Conservation (phyloP, 2,113 vertebrate species). For the Eolophus roseicapilla region DNA sequence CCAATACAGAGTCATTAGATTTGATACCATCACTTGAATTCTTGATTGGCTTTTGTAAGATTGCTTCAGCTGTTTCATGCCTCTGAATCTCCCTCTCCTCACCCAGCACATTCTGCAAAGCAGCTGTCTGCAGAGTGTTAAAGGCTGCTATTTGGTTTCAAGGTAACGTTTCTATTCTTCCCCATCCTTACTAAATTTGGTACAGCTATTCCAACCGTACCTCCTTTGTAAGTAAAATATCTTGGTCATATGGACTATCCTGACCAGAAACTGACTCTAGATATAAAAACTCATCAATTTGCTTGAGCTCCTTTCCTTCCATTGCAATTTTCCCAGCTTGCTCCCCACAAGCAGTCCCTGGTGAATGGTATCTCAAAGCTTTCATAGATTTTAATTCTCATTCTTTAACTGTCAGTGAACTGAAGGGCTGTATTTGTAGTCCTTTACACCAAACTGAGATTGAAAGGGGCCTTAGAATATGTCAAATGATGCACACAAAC, state of each 20-base stretch:
- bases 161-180: background rate
- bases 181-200: background rate
- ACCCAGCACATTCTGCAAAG: background rate
- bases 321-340: background rate
- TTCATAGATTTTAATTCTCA: background rate
- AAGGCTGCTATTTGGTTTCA: background rate
- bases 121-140: background rate
- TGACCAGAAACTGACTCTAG: background rate
- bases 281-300: background rate
- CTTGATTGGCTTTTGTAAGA: background rate
- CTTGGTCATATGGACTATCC: background rate
- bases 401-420: background rate
- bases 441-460: background rate
- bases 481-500: background rate
- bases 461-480: background rate
- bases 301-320: background rate
- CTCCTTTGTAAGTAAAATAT: background rate
- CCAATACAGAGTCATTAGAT: background rate
- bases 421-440: background rate
- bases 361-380: background rate
- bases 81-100: background rate
- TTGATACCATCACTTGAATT: background rate
- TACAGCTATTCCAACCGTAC: background rate
- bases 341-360: background rate
- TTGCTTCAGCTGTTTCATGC: background rate